Evolutionary conservation across 2,113 vertebrate genomes (phyloP).

Genomic region (Numenius arquata): DNA sequence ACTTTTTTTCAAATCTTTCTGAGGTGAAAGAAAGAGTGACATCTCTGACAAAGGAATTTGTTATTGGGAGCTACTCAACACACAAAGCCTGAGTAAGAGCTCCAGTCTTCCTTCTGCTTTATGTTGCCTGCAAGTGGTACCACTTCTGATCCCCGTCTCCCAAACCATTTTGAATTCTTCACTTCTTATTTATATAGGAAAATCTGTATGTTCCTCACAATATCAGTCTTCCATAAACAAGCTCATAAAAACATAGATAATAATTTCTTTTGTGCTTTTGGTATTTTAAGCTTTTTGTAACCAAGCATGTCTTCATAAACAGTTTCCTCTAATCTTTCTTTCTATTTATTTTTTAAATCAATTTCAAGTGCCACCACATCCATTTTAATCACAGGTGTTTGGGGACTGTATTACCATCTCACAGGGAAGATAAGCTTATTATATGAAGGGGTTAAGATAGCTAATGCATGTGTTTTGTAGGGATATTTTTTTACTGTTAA

Average conservation of each 20-base stretch:
- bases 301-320: background rate
- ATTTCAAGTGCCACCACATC: background rate
- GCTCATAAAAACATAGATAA: background rate
- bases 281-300: background rate
- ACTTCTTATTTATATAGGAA: background rate
- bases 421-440: background rate
- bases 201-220: background rate
- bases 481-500: background rate
- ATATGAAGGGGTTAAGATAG: background rate
- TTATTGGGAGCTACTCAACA: background rate
- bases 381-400: background rate
- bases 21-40: background rate
- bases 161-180: background rate
- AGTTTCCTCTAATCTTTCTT: background rate
- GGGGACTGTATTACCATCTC: background rate
- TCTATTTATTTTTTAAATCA: background rate
- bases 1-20: background rate
- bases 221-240: background rate
- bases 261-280: background rate
- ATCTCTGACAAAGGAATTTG: background rate
- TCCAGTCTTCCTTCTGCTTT: background rate
- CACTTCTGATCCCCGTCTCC: background rate
- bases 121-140: background rate
- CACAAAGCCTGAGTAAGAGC: background rate
- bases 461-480: background rate